phyloP scores from a whole-genome alignment of 2,113 vertebrate species.

The Solea solea region DNA sequence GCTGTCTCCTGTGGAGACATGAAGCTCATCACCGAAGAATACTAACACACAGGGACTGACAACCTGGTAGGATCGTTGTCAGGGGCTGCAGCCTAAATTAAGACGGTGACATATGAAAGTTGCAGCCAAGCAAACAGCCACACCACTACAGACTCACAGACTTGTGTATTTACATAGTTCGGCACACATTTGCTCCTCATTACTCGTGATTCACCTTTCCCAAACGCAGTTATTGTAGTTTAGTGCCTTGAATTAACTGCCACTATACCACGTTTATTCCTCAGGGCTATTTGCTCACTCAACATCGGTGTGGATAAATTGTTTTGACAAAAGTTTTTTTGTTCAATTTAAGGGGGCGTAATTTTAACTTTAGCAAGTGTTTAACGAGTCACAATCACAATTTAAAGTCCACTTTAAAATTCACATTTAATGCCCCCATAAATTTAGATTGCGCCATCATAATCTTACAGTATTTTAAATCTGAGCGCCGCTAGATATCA shows the following conservation, averaged over 20 bases:
- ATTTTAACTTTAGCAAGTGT: no score
- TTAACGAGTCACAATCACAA: slow-evolving; percentile 23
- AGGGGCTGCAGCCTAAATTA: not conserved
- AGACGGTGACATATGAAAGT: no score
- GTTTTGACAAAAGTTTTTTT: not conserved
- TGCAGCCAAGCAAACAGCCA: no score
- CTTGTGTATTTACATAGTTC: not conserved
- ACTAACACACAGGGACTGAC: not conserved
- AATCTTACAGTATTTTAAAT: slow-evolving; percentile 2
- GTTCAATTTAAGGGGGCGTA: slow-evolving; percentile 5
- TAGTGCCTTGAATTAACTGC: no score
- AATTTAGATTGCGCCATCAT: slow-evolving; percentile 2
- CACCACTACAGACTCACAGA: slow-evolving; percentile 1
- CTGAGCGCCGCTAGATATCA: not conserved
- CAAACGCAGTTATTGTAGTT: no score
- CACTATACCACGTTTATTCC: no score
- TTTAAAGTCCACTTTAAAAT: slow-evolving; percentile 8
- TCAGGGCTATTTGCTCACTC: no score
- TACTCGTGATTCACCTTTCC: no score
- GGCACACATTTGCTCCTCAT: no score
- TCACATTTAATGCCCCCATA: slow-evolving; percentile 16
- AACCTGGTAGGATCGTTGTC: not conserved
- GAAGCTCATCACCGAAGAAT: not conserved
- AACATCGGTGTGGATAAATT: slow-evolving; percentile 16
- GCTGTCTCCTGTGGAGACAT: not conserved